Evolutionary conservation across 2,113 vertebrate species (phyloP), one percentile per base, ranked within the genome.

Genomic region (Ochotona princeps): DNA sequence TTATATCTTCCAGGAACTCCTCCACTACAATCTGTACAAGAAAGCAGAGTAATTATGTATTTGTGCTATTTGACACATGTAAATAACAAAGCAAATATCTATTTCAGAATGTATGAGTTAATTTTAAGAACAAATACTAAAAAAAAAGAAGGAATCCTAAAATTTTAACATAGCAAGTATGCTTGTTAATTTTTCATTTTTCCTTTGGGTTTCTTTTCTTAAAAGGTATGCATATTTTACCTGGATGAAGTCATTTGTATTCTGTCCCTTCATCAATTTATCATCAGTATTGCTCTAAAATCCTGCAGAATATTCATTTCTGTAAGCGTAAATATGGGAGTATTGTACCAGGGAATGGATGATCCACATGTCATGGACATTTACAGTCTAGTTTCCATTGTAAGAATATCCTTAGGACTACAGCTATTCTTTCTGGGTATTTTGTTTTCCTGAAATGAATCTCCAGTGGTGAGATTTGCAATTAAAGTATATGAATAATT

Each of bases 1-100:
- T 99, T 69, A 98, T 97, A 47, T 99, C 98, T 98, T 99, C 98
- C 66, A 99, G 97, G 84, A 99, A 98, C 72, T 98, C 98, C 72
- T 99, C 98, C 38, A 98, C 98, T 61, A 98, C 98, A 92, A 98
- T 98, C 98, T 99, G 90, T 23, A 51, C 85, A 70, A 90, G 87
- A 91, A 89, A 87, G 54, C 14, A 89, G 54, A 78, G 30, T 21
- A 57, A 72, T 67, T 0, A 12, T 72, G 54, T 57, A 57, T 66
- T 0, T 49, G 72, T 83, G 1, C 67, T 0, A 20, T 38, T 91
- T 87, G 65, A n/a, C 2, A 60, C 0, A 20, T 76, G 7, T 69
- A 83, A 83, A 66, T 70, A 87, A 83, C 30, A 69, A 72, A 76
- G 63, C 26, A 90, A 76, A 76, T 28, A 76, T 74, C 65, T 49